These are phyloP conservation scores for Amphilophus citrinellus DNA, from an alignment of 2,113 vertebrate genomes.

Conservation along the genomic window DNA sequence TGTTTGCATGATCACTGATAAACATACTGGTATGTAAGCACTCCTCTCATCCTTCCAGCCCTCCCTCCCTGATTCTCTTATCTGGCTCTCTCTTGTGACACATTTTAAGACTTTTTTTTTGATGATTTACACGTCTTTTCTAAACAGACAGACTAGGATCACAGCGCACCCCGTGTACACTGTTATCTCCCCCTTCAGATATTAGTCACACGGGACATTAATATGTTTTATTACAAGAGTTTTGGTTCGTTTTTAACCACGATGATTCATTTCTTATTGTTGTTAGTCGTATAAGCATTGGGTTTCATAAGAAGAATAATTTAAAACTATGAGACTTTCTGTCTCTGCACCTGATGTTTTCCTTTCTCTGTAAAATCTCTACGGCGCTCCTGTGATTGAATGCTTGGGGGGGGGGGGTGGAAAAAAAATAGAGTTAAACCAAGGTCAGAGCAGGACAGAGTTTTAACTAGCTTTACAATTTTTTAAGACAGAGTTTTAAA, in stretches of 20 bases:
- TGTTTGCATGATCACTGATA: slow-evolving; percentile 60
- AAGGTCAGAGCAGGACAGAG: background rate
- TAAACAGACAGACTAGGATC: slow-evolving; percentile 69
- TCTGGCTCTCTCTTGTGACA: slow-evolving; percentile 59
- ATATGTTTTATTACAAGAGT: slow-evolving; percentile 68
- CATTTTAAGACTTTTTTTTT: slow-evolving; percentile 65
- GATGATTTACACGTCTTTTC: slow-evolving; percentile 74
- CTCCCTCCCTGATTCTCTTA: slow-evolving; percentile 40
- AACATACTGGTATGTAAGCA: slow-evolving; percentile 57
- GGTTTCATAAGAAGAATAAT: slow-evolving; percentile 28
- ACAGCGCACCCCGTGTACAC: slow-evolving; percentile 45
- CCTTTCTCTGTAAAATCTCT: slow-evolving; percentile 24
- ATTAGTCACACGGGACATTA: slow-evolving; percentile 71
- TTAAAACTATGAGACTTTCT: slow-evolving; percentile 19
- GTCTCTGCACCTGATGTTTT: slow-evolving; percentile 32
- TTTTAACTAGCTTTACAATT: background rate
- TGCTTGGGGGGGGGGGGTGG: no score
- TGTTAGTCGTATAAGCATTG: slow-evolving; percentile 48
- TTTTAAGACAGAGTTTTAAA: slow-evolving; percentile 8
- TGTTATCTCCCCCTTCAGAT: slow-evolving; percentile 64
- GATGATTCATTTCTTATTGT: slow-evolving; percentile 66
- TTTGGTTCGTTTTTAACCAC: slow-evolving; percentile 49
- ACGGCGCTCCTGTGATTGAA: background rate
- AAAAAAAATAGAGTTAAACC: background rate
- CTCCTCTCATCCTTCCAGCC: slow-evolving; percentile 32